Evolutionary conservation across 2,888 invertebrate species (phyloP).

Genomic region (Pterobdella sp.): DNA sequence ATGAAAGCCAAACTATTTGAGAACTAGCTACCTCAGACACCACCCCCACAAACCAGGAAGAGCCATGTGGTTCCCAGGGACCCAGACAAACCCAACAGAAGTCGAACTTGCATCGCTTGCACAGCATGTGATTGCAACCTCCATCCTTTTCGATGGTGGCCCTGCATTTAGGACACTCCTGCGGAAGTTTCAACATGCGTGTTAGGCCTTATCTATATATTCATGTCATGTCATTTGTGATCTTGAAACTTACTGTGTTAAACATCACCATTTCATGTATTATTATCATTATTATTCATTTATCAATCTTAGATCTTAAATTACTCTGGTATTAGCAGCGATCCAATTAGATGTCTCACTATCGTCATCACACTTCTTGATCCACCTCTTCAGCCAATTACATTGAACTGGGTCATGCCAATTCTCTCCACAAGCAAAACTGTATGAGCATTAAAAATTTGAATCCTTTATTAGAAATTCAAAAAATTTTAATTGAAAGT

Average conservation of each 20-base stretch:
- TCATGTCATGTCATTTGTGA: background rate
- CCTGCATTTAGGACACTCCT: constrained; percentile 93
- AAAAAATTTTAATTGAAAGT: too few species aligned
- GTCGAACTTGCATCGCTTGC: constrained; percentile 95
- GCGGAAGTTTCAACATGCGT: background rate
- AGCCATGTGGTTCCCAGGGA: constrained; percentile 96
- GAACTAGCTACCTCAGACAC: background rate
- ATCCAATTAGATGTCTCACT: constrained; percentile 99
- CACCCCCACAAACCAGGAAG: constrained; percentile 64
- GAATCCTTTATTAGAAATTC: too few species aligned
- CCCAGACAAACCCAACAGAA: constrained; percentile 99
- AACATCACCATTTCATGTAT: background rate
- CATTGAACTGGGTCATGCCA: constrained; percentile 92
- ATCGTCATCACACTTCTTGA: constrained; percentile 97
- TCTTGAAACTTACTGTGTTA: background rate
- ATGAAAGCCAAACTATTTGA: background rate
- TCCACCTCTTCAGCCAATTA: constrained; percentile 83
- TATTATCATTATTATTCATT: background rate
- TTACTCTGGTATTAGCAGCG: constrained; percentile 87
- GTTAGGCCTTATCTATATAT: background rate
- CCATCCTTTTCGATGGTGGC: constrained; percentile 72
- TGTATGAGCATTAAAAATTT: too few species aligned
- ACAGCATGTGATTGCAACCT: constrained; percentile 98
- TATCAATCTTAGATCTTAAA: background rate
- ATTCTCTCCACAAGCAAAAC: constrained; percentile 75